These are phyloP conservation scores for Polypedilum vanderplanki DNA, from an alignment of 1,140 invertebrate genomes.

Conservation along the genomic window DNA sequence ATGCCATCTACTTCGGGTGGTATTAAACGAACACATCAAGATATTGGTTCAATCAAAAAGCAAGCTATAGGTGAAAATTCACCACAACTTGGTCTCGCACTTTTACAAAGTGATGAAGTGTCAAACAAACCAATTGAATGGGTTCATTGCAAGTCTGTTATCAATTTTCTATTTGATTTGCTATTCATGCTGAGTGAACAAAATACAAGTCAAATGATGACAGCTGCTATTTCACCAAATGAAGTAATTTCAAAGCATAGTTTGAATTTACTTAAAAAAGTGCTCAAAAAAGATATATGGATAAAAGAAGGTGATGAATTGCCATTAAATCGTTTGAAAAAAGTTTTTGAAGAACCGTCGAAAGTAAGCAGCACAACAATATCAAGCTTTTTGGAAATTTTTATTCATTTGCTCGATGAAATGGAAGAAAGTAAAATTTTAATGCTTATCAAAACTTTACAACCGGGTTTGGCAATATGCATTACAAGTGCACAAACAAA, in stretches of 20 bases:
- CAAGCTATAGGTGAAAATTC: constrained; percentile 33
- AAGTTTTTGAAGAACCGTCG: constrained; percentile 51
- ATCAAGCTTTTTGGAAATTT: constrained; percentile 83
- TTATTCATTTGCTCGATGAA: constrained; percentile 79
- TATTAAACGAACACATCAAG: constrained; percentile 30
- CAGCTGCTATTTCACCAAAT: constrained; percentile 62
- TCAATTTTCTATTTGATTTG: constrained; percentile 83
- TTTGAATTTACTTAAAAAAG: constrained; percentile 77
- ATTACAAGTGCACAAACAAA: constrained; percentile 80
- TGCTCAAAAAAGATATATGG: constrained; percentile 88
- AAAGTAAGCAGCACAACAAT: constrained; percentile 87
- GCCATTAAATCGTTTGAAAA: constrained; percentile 83
- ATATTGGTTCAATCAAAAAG: constrained; percentile 32
- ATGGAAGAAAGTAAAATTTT: constrained; percentile 82
- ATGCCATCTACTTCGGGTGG: background rate
- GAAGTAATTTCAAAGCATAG: constrained; percentile 82
- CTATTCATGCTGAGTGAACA: constrained; percentile 71
- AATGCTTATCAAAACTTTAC: constrained; percentile 73
- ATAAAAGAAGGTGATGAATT: constrained; percentile 84
- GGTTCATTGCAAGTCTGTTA: constrained; percentile 78
- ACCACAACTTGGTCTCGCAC: constrained; percentile 29
- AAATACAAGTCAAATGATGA: constrained; percentile 43
- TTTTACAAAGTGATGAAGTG: constrained; percentile 48
- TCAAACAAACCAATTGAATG: constrained; percentile 76
- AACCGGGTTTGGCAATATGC: constrained; percentile 68